phyloP scores from a whole-genome alignment of 1,140 invertebrate genomes.

The Pantala flavescens region DNA sequence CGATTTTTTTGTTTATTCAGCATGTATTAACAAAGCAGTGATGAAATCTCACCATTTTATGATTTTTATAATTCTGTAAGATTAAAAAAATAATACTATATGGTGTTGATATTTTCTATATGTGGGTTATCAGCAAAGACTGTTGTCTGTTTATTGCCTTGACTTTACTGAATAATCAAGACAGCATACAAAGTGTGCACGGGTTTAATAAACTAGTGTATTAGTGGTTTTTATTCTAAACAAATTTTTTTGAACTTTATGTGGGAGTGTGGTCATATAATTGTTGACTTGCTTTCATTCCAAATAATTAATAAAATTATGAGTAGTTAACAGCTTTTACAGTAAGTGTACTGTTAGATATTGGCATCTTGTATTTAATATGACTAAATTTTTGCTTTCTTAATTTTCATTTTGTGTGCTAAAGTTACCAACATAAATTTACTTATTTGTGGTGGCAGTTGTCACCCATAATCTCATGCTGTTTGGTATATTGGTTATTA shows the following conservation, averaged over 20 bases:
- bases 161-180: neutral
- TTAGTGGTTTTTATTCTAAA: constrained; percentile 10
- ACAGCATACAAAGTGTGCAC: constrained; percentile 8
- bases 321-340: neutral
- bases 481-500: neutral
- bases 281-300: neutral
- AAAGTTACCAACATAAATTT: neutral
- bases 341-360: constrained; percentile 3
- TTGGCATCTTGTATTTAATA: neutral
- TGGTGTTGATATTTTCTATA: constrained; percentile 7
- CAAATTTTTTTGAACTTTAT: neutral
- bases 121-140: constrained; percentile 8
- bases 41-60: neutral
- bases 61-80: neutral
- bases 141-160: constrained; percentile 9
- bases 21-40: neutral
- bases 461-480: neutral
- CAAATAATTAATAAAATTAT: neutral
- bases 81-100: neutral
- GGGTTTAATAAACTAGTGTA: constrained; percentile 7
- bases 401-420: neutral
- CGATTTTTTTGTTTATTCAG: neutral
- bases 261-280: neutral
- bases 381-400: neutral
- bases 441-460: neutral